phyloP scores from a whole-genome alignment of 2,888 invertebrate genomes.

The Drosophila dives region DNA sequence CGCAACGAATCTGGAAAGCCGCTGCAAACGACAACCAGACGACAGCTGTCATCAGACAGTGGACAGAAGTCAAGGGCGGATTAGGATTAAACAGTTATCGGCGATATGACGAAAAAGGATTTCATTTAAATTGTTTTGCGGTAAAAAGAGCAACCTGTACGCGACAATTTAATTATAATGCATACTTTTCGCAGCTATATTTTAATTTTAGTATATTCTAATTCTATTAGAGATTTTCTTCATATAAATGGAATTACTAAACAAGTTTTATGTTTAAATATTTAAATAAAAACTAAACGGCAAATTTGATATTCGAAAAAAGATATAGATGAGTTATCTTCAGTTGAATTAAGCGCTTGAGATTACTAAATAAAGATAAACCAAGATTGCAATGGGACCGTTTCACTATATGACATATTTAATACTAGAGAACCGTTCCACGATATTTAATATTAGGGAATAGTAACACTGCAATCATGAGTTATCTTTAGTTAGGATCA shows the following conservation, averaged over 20 bases:
- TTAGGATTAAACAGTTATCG: slow-evolving; percentile 39
- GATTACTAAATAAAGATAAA: not conserved
- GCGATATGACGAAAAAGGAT: slow-evolving; percentile 20
- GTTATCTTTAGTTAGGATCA: not conserved
- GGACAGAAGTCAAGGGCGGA: slow-evolving; percentile 41
- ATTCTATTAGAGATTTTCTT: not conserved
- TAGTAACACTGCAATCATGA: not conserved
- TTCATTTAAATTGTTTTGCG: not conserved
- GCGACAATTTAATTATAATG: not conserved
- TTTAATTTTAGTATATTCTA: not conserved
- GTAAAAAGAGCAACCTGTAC: not conserved
- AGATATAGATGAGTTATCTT: not conserved
- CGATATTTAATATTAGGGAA: not conserved
- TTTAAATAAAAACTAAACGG: too few relatives aligned
- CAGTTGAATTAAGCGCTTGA: not conserved
- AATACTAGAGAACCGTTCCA: not conserved
- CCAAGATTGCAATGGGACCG: not conserved
- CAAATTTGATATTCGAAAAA: not conserved
- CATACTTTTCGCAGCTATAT: not conserved
- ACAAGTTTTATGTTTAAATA: not conserved
- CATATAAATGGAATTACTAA: not conserved
- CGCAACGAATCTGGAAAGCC: slow-evolving; percentile 53
- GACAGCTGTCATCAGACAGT: slow-evolving; percentile 31
- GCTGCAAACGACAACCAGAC: slow-evolving; percentile 28
- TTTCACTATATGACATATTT: not conserved